Percentiles rank a stretch among this genome's conserved stretches.
Evolutionary conservation across 2,888 invertebrate genomes (phyloP).

Genomic region (Erebia ligea): DNA sequence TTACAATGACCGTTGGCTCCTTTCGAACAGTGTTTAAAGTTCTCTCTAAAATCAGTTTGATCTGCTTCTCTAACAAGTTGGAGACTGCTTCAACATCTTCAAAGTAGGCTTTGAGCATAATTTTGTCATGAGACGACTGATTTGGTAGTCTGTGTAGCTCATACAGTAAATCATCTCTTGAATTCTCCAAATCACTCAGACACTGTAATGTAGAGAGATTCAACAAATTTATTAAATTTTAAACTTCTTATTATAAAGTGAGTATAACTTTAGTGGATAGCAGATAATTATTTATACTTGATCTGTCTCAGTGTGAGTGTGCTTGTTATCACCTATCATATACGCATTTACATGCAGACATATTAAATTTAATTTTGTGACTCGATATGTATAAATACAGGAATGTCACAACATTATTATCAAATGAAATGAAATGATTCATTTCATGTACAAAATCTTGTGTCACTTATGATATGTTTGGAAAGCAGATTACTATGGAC

Average conservation of each 20-base stretch:
- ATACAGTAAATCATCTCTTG: constrained; percentile 96
- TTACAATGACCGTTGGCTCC: constrained; percentile 97
- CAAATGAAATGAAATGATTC: too few species aligned
- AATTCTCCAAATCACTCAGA: constrained; percentile 97
- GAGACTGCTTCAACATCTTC: constrained; percentile 97
- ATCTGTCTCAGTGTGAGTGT: too few species aligned
- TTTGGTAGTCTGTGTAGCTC: constrained; percentile 97
- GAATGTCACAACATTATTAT: too few species aligned
- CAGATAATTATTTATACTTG: too few species aligned
- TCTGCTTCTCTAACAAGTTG: constrained; percentile 93
- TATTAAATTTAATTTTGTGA: too few species aligned
- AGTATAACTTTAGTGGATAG: too few species aligned
- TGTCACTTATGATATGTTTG: too few species aligned
- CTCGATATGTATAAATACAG: too few species aligned
- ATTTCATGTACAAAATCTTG: too few species aligned
- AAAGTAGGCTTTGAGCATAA: constrained; percentile 97
- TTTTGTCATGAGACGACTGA: constrained; percentile 94
- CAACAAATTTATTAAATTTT: neutral
- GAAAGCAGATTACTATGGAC: too few species aligned
- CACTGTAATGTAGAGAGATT: constrained; percentile 74
- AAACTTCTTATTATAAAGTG: neutral
- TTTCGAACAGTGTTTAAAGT: constrained; percentile 97
- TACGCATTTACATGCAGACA: too few species aligned
- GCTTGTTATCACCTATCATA: too few species aligned
- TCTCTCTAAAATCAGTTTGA: constrained; percentile 93